Conservation (phyloP, 2,888 invertebrate species). For the Adineta ricciae region DNA sequence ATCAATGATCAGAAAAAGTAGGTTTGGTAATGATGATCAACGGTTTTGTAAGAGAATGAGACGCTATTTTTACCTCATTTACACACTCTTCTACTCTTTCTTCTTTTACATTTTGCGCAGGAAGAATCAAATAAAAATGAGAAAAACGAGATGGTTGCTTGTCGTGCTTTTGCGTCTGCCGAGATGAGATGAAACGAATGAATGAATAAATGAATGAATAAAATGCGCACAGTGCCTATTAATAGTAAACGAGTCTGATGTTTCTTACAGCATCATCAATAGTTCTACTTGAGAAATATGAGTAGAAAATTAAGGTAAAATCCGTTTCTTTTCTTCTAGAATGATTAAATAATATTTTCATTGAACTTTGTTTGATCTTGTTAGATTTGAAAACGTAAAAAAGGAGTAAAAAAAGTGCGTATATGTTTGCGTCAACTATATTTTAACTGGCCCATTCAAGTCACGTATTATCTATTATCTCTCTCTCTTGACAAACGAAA, state of each 20-base stretch:
- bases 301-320: neutral
- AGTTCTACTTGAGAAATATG: neutral
- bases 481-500: neutral
- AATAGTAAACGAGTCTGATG: neutral
- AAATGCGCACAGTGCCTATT: neutral
- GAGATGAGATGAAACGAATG: constrained; percentile 1
- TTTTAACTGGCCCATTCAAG: neutral
- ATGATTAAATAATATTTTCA: neutral
- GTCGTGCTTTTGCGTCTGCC: neutral
- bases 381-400: neutral
- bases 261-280: neutral
- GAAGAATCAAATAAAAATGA: neutral
- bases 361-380: neutral
- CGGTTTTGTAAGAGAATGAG: neutral
- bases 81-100: neutral
- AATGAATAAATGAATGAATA: neutral
- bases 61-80: neutral
- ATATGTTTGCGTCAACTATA: neutral
- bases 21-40: neutral
- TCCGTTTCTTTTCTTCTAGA: neutral
- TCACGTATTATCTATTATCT: constrained; percentile 15
- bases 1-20: neutral
- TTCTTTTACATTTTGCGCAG: neutral
- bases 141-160: neutral
- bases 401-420: neutral